These are phyloP conservation scores for Lasioglossum zephyrum DNA, from an alignment of 2,888 invertebrate genomes.

Conservation along the genomic window DNA sequence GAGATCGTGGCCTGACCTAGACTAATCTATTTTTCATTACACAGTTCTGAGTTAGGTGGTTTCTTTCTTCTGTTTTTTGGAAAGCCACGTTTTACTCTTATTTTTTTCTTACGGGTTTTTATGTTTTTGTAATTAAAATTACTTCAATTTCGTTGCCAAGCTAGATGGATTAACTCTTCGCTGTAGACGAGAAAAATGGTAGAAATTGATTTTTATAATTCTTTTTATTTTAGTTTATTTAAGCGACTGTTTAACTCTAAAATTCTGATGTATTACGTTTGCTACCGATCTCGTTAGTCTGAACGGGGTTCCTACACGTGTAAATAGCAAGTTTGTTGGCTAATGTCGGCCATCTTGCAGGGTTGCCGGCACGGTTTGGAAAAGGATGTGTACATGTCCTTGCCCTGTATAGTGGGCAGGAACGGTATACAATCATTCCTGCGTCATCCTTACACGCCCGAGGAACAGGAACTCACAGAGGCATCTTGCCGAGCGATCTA, in stretches of 20 bases:
- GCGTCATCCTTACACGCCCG: constrained; percentile 76
- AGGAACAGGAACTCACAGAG: constrained; percentile 77
- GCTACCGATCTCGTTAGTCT: constrained; percentile 70
- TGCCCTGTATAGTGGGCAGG: constrained; percentile 85
- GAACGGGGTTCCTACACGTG: constrained; percentile 78
- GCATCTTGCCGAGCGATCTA: constrained; percentile 78
- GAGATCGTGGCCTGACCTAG: background rate
- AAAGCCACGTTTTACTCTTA: background rate
- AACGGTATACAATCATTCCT: constrained; percentile 79
- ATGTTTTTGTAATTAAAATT: too few relatives aligned
- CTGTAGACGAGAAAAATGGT: too few relatives aligned
- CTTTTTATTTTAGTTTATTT: too few relatives aligned
- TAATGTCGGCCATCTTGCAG: constrained; percentile 55
- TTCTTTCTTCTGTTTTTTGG: background rate
- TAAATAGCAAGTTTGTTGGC: background rate
- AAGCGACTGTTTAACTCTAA: too few relatives aligned
- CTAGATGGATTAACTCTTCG: too few relatives aligned
- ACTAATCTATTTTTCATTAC: background rate
- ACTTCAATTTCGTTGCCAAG: too few relatives aligned
- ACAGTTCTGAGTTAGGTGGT: background rate
- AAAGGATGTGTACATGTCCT: constrained; percentile 86
- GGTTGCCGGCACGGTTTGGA: constrained; percentile 85
- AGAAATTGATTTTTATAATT: too few relatives aligned
- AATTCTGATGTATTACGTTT: too few relatives aligned
- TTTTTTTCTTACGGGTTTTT: too few relatives aligned